phyloP scores from a whole-genome alignment of 1,140 invertebrate genomes.

The honey bee (Apis mellifera) region Amel_HAv3.1 CM009935.2:3507001-3507500 shows the following conservation, averaged over 20 bases:
- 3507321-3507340: neutral
- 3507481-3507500: neutral
- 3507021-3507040: slow-evolving; percentile 83
- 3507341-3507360: neutral
- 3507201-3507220: neutral
- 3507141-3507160: too few relatives aligned
- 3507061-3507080: slow-evolving; percentile 53
- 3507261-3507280: neutral
- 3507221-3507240: too few relatives aligned
- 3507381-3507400: neutral
- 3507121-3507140: too few relatives aligned
- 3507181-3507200: neutral
- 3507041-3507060: slow-evolving; percentile 82
- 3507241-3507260: neutral
- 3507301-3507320: neutral
- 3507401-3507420: neutral
- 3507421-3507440: neutral
- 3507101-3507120: too few relatives aligned
- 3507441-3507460: neutral
- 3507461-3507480: too few relatives aligned
- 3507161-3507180: neutral
- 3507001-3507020: slow-evolving; percentile 83
- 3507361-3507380: neutral
- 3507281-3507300: neutral
- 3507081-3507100: slow-evolving; percentile 30